Conservation (phyloP, 2,888 invertebrate species). For the Osedax fenrisi region DNA sequence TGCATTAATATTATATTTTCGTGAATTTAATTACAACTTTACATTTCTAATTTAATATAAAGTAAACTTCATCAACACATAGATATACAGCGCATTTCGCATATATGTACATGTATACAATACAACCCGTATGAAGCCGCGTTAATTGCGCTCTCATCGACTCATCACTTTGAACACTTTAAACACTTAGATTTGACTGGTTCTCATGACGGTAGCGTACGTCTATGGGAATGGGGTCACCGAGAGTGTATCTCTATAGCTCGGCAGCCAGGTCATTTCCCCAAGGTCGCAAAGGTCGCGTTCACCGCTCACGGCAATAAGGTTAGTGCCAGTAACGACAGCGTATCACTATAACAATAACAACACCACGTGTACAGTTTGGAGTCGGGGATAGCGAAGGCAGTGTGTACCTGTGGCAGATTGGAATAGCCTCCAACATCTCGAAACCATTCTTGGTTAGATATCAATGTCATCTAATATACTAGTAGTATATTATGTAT, state of each 20-base stretch:
- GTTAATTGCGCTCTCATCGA: too few species aligned
- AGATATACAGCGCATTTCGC: too few species aligned
- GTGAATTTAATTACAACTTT: too few species aligned
- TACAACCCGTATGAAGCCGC: too few species aligned
- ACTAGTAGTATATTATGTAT: too few species aligned
- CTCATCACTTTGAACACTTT: too few species aligned
- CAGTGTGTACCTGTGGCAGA: slow-evolving; percentile 69
- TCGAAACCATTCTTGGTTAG: slow-evolving; percentile 52
- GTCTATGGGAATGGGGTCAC: slow-evolving; percentile 99
- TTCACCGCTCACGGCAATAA: slow-evolving; percentile 95
- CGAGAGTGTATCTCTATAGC: slow-evolving; percentile 43
- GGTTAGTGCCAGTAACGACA: slow-evolving; percentile 38
- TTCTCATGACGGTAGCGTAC: slow-evolving; percentile 53
- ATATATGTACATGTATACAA: too few species aligned
- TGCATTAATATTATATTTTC: too few species aligned
- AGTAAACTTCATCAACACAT: too few species aligned
- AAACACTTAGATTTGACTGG: slow-evolving; percentile 84
- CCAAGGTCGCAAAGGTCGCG: slow-evolving; percentile 74
- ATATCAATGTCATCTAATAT: too few species aligned
- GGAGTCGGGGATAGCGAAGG: slow-evolving; percentile 96
- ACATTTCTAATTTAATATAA: too few species aligned
- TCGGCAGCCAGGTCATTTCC: slow-evolving; percentile 45
- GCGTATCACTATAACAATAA: neutral
- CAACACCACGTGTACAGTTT: slow-evolving; percentile 57
- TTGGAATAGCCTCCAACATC: slow-evolving; percentile 47